Percentiles rank a stretch among this genome's conserved stretches.
Conservation (phyloP, 2,797 vertebrate species). For the Eupleurogrammus muticus region DNA sequence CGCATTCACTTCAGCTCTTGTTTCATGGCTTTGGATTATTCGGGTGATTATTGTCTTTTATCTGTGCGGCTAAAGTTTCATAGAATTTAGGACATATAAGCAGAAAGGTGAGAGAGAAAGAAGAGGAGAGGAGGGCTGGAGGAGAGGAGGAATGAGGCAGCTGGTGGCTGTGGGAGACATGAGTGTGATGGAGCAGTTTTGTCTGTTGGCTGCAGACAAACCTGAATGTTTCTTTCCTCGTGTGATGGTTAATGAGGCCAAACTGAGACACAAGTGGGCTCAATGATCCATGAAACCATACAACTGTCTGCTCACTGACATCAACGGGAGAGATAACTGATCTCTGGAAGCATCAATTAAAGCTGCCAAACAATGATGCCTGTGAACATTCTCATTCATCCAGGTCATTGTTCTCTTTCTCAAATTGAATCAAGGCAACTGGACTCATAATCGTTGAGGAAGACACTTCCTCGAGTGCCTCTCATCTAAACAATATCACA, state of each 20-base stretch:
- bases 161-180: background rate
- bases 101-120: background rate
- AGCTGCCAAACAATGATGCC: too few relatives aligned
- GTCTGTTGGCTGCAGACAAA: background rate
- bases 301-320: background rate
- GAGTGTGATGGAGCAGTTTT: constrained; percentile 21
- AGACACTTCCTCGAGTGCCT: too few relatives aligned
- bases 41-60: constrained; percentile 28
- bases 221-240: background rate
- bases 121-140: background rate
- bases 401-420: too few relatives aligned
- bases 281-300: background rate
- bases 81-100: constrained; percentile 32
- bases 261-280: constrained; percentile 1
- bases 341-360: too few relatives aligned
- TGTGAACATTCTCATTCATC: too few relatives aligned
- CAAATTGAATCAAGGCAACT: too few relatives aligned
- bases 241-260: constrained; percentile 20
- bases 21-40: constrained; percentile 1
- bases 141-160: constrained; percentile 19
- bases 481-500: too few relatives aligned
- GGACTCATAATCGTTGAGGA: too few relatives aligned
- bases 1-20: background rate
- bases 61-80: constrained; percentile 25
- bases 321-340: background rate